Percentiles rank a stretch among this genome's conserved stretches.
These are phyloP conservation scores for Ganaspis sp. DNA, from an alignment of 1,140 invertebrate species.

Conservation along the genomic window DNA sequence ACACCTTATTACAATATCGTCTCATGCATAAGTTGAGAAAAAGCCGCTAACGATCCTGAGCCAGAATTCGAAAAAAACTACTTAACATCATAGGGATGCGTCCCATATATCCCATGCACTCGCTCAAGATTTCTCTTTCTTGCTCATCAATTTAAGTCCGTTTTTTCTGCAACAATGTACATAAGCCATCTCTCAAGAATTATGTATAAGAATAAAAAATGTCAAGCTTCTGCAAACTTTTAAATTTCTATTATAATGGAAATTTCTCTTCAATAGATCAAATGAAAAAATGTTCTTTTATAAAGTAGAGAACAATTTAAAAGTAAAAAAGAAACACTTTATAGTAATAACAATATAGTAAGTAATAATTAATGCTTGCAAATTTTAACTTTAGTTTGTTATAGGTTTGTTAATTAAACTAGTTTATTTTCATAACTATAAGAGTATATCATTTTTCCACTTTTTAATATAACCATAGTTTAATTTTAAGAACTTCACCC, in stretches of 20 bases:
- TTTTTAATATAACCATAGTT: too few species aligned
- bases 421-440: too few species aligned
- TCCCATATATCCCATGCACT: conserved; percentile 53
- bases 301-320: too few species aligned
- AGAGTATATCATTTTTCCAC: too few species aligned
- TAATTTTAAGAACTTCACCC: too few species aligned
- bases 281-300: neutral
- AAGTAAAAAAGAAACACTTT: too few species aligned
- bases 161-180: conserved; percentile 34
- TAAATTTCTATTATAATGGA: neutral
- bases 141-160: conserved; percentile 67
- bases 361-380: too few species aligned
- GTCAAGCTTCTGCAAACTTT: neutral
- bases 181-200: neutral
- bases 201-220: conserved; percentile 35
- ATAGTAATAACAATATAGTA: too few species aligned
- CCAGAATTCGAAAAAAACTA: conserved; percentile 64
- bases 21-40: conserved; percentile 61
- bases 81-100: conserved; percentile 59
- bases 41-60: conserved; percentile 69
- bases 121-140: conserved; percentile 68
- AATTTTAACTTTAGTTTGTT: too few species aligned
- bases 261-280: neutral
- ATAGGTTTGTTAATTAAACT: too few species aligned
- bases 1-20: conserved; percentile 71